These are phyloP conservation scores for Holotrichia oblita DNA, from an alignment of 1,140 invertebrate genomes.

Conservation along the genomic window DNA sequence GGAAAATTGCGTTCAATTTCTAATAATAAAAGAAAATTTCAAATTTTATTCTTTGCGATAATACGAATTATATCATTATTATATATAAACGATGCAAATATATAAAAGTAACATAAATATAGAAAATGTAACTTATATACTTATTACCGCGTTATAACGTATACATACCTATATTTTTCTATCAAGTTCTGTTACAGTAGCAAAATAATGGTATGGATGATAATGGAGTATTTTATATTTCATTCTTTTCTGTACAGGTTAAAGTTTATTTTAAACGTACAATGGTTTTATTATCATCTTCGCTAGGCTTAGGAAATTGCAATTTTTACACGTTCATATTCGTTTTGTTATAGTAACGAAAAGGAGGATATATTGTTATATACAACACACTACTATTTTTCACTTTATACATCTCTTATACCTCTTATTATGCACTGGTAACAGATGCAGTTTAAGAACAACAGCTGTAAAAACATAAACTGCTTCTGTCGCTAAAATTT, in stretches of 20 bases:
- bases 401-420: no score
- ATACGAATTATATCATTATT: background rate
- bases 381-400: no score
- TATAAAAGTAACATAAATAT: no score
- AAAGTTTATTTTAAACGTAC: background rate
- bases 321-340: constrained; percentile 29
- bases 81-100: constrained; percentile 17
- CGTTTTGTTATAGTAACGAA: background rate
- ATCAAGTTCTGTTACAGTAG: constrained; percentile 25
- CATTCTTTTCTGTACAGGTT: background rate
- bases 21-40: no score
- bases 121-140: constrained; percentile 31
- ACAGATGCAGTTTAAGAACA: no score
- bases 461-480: no score
- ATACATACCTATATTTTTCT: constrained; percentile 28
- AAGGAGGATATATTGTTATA: no score
- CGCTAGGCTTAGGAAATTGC: constrained; percentile 6
- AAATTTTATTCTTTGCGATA: constrained; percentile 15
- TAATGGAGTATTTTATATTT: background rate
- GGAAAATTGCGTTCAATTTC: constrained; percentile 17
- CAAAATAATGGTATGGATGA: constrained; percentile 1
- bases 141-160: background rate
- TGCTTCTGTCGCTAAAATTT: no score
- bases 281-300: constrained; percentile 5
- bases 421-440: no score